A percentile compares a stretch with the other conserved stretches of the same genome.
Conservation (phyloP, 2,888 invertebrate genomes). For the Taphrorychus bicolor region DNA sequence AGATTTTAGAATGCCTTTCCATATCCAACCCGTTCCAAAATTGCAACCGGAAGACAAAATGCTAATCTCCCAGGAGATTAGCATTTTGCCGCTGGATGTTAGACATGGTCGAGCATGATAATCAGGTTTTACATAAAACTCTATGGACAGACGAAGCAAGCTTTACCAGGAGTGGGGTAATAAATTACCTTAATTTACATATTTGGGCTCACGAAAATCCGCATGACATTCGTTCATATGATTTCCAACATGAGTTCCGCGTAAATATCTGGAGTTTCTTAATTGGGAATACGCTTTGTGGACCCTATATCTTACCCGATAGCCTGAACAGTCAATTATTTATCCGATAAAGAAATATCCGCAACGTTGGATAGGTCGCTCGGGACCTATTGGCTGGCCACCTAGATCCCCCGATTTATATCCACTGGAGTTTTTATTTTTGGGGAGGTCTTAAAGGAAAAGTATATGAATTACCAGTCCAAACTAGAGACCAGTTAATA, state of each 20-base stretch:
- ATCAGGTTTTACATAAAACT: too few relatives aligned
- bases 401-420: neutral
- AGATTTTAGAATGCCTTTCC: slow-evolving; percentile 1
- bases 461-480: neutral
- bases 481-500: neutral
- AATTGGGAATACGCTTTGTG: too few relatives aligned
- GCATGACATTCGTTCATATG: neutral
- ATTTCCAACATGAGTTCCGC: too few relatives aligned
- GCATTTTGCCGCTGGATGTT: slow-evolving; percentile 1
- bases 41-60: neutral
- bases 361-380: neutral
- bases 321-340: too few relatives aligned
- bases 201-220: slow-evolving; percentile 8
- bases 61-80: neutral
- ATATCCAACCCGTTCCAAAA: neutral
- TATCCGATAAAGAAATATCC: neutral
- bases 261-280: too few relatives aligned
- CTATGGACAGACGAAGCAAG: too few relatives aligned
- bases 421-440: neutral
- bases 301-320: too few relatives aligned
- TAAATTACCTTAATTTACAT: slow-evolving; percentile 17
- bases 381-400: neutral
- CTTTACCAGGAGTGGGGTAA: too few relatives aligned
- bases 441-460: neutral
- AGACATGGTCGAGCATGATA: too few relatives aligned